These are phyloP conservation scores for Campoletis sonorensis DNA, from an alignment of 1,140 invertebrate genomes.

Conservation along the genomic window DNA sequence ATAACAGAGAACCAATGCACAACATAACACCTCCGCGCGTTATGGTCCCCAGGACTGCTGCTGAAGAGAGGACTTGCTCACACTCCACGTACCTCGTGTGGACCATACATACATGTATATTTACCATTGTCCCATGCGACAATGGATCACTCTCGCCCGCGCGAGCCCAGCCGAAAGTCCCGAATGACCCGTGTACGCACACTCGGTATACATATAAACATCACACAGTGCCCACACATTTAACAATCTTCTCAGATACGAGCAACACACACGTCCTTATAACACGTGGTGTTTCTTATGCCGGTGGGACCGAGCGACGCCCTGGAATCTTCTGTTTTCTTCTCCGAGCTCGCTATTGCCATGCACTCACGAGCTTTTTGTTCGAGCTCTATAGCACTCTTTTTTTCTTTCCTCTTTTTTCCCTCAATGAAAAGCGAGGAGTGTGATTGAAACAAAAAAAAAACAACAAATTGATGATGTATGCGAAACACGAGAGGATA, in stretches of 20 bases:
- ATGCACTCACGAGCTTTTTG: constrained; percentile 35
- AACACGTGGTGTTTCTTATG: background rate
- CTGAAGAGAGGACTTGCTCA: constrained; percentile 57
- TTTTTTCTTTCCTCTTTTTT: constrained; percentile 6
- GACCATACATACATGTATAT: constrained; percentile 24
- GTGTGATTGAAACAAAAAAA: constrained; percentile 20
- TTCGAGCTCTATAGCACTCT: constrained; percentile 5
- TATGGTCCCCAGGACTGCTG: constrained; percentile 61
- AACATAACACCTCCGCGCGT: constrained; percentile 67
- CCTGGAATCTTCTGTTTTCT: constrained; percentile 28
- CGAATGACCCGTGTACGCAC: constrained; percentile 62
- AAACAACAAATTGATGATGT: constrained; percentile 9
- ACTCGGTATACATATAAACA: background rate
- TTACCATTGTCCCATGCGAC: constrained; percentile 66
- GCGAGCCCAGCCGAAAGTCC: constrained; percentile 44
- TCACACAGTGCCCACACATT: background rate
- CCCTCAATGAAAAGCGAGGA: background rate
- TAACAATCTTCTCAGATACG: background rate
- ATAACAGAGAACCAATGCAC: constrained; percentile 65
- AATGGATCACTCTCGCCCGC: constrained; percentile 64
- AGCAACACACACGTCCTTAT: constrained; percentile 4
- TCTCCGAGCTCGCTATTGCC: constrained; percentile 11
- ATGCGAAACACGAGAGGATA: background rate
- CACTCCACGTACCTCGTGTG: constrained; percentile 21
- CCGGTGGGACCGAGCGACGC: background rate